Evolutionary conservation across 2,797 vertebrate species (phyloP).

Genomic region (Coilia nasus): DNA sequence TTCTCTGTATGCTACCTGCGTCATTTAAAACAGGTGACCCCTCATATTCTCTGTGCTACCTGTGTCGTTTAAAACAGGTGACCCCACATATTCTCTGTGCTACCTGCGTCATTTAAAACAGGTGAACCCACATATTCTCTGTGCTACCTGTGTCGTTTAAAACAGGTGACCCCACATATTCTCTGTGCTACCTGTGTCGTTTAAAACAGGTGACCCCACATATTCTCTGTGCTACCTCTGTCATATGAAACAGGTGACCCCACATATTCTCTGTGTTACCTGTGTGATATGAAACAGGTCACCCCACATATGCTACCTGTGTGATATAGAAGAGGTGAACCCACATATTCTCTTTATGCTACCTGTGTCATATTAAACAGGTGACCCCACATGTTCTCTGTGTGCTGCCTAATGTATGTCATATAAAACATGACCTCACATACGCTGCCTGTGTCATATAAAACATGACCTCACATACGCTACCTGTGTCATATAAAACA

Average conservation of each 20-base stretch:
- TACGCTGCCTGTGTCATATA: no score
- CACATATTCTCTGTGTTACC: no score
- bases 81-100: neutral
- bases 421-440: no score
- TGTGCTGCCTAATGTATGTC: neutral
- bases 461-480: no score
- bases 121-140: neutral
- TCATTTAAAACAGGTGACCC: constrained; percentile 50
- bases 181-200: no score
- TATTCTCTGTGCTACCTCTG: constrained; percentile 65
- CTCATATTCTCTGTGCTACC: no score
- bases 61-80: neutral
- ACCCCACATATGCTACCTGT: neutral
- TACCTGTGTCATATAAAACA: no score
- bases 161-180: no score
- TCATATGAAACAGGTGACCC: constrained; percentile 50
- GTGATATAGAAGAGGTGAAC: neutral
- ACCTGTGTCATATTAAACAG: neutral
- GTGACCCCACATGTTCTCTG: neutral
- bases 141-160: no score
- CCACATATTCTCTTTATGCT: no score
- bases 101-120: neutral
- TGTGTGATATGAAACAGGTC: neutral
- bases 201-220: constrained; percentile 54
- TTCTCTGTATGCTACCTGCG: constrained; percentile 65